Base-by-base conservation (phyloP, 2,888 invertebrate genomes). In the Andrena hattorfiana region DNA sequence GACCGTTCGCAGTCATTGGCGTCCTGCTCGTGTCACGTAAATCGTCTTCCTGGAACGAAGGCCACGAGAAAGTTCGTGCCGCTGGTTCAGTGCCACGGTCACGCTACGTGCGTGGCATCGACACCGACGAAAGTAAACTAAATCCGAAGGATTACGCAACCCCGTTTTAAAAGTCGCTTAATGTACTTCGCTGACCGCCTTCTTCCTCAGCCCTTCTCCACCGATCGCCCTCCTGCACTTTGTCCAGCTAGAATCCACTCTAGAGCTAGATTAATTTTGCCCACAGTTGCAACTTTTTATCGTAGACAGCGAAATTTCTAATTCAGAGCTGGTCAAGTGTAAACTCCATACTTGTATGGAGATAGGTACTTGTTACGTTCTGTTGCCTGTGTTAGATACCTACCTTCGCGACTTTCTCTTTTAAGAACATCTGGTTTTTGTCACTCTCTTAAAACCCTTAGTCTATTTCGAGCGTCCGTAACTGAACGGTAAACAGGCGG, bases 81-180 rank as follows among this genome's bases (percentile, higher is more conserved):
- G 91, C 88, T 90, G 91, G 90, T 93, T 92, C 93, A 93, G 90
- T 93, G 93, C 92, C 93, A 93, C 92, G 93, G 92, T 92, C 92
- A 92, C 90, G 91, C 88, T 90, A 89, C 91, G 90, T 90, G 91
- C 89, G 90, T 91, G 88, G 91, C 91, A 92, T 91, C 91, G 87
- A 81, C 87, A 84, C 84, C 85, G 87, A 91, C 89, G 91, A 92
- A 92, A 92, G 91, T 92, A 92, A 91, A 92, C 91, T 92, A 91
- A 92, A 92, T 91, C 89, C 85, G 84, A 91, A 86, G 85, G 88
- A 91, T 92, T 92, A 90, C 90, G 91, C 89, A 92, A 92, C 84
- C 75, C 86, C 89, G 87, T 87, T 90, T 90, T 90, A 91, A 90
- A 89, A 91, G 90, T 91, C 91, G 89, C 83, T 84, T 85, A 85